phyloP scores from a whole-genome alignment of 2,797 vertebrate species.

The Danio albolineatus region DNA sequence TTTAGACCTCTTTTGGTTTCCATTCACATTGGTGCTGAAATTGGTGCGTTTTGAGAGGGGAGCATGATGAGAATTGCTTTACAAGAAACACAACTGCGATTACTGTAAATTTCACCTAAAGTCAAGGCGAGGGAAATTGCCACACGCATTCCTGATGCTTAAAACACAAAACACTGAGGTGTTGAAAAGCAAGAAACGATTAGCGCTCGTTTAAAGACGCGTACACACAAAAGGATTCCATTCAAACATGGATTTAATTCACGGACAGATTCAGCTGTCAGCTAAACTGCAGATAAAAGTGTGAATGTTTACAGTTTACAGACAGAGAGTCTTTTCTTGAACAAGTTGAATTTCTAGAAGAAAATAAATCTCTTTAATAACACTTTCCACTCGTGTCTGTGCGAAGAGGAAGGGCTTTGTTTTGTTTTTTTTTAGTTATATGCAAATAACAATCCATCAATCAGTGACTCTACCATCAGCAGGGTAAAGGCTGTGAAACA shows the following conservation, averaged over 20 bases:
- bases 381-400: slow-evolving; percentile 27
- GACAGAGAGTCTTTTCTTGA: slow-evolving; percentile 31
- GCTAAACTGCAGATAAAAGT: slow-evolving; percentile 40
- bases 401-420: slow-evolving; percentile 63
- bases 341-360: slow-evolving; percentile 44
- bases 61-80: neutral
- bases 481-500: slow-evolving; percentile 80
- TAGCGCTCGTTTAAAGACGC: neutral
- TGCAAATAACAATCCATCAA: slow-evolving; percentile 84
- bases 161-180: neutral
- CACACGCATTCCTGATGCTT: neutral
- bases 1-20: slow-evolving; percentile 31
- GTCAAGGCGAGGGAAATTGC: slow-evolving; percentile 2
- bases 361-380: slow-evolving; percentile 50
- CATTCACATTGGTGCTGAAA: slow-evolving; percentile 16
- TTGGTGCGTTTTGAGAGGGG: neutral
- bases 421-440: slow-evolving; percentile 79
- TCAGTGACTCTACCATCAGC: slow-evolving; percentile 81
- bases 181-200: slow-evolving; percentile 15
- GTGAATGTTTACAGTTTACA: slow-evolving; percentile 50
- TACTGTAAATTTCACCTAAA: slow-evolving; percentile 19
- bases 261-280: slow-evolving; percentile 43
- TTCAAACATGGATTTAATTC: slow-evolving; percentile 63
- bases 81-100: neutral
- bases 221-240: neutral